Conservation (phyloP, 2,113 vertebrate genomes). For the Crypturellus undulatus region DNA sequence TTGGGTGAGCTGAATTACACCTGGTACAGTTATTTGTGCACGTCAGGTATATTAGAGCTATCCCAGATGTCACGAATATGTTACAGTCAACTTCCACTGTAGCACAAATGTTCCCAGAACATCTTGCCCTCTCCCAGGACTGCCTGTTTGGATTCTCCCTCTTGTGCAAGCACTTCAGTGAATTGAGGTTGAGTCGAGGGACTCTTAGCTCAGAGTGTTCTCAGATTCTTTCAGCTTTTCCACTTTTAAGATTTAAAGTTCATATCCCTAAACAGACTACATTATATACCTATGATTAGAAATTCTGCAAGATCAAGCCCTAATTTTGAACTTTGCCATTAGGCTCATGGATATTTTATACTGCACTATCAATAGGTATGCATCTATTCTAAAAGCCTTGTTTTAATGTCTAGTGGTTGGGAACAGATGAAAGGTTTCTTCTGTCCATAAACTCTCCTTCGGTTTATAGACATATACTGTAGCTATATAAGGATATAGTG, state of each 20-base stretch:
- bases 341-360: neutral
- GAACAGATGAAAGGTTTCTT: neutral
- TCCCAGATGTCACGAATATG: neutral
- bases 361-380: neutral
- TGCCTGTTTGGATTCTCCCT: neutral
- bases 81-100: neutral
- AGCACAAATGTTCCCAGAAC: neutral
- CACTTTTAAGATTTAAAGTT: neutral
- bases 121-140: neutral
- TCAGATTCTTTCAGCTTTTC: neutral
- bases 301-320: neutral
- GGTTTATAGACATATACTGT: neutral
- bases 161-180: neutral
- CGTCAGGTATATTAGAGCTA: neutral
- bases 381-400: neutral
- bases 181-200: neutral
- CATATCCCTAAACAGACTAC: neutral
- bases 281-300: neutral
- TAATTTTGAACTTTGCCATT: neutral
- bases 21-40: neutral
- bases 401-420: neutral
- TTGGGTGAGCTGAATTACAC: neutral
- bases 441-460: neutral
- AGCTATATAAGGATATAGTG: neutral
- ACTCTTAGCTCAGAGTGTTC: neutral